Base-by-base conservation (phyloP, 2,113 vertebrate genomes). In the Hippopotamus amphibius region DNA sequence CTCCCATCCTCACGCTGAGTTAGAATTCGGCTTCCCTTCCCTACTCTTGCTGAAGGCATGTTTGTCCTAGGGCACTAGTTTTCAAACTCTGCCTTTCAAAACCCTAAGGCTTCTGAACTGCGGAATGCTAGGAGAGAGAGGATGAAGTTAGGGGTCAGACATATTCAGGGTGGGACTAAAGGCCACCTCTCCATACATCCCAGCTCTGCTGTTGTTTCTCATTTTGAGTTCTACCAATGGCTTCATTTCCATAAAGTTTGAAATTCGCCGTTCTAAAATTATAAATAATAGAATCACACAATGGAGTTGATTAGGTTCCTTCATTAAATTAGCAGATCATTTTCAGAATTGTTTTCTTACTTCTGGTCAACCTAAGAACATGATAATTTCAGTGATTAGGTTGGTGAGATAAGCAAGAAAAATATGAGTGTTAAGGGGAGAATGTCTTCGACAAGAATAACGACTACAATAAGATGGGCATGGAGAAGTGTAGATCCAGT, bases 41-140 rank as follows among this genome's bases (percentile, higher is more conserved):
- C 41, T 94, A 30, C 61, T 28, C 28, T 55, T 69, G 9, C 12
- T 77, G 28, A 87, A 88, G 28, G 5, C 22, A 33, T 81, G 22
- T 37, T 37, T 37, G 37, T 41, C 37, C 37, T 55, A 57, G 24
- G 82, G 37, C 2, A 53, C 30, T 74, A 6, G 1, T 92, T 96
- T 91, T 77, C 66, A 96, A 86, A 93, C 7, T 53, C 94, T 63
- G 81, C 43, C n/a, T 74, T 93, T 53, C 28, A 66, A n/a, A 86
- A 16, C 7, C 10, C 6, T 61, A 24, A 12, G 61, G 33, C 2
- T 77, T 79, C 61, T 88, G 26, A 41, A 26, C 50, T 82, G 21
- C 1, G 12, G 19, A n/a, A 16, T 63, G 30, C 48, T 59, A 26
- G 43, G 37, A 55, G 10, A 90, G 43, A 37, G 19, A 76, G 50